Evolutionary conservation across 2,113 vertebrate species (phyloP), one percentile per base, ranked within the genome.

Genomic region (Myotis brandtii): DNA sequence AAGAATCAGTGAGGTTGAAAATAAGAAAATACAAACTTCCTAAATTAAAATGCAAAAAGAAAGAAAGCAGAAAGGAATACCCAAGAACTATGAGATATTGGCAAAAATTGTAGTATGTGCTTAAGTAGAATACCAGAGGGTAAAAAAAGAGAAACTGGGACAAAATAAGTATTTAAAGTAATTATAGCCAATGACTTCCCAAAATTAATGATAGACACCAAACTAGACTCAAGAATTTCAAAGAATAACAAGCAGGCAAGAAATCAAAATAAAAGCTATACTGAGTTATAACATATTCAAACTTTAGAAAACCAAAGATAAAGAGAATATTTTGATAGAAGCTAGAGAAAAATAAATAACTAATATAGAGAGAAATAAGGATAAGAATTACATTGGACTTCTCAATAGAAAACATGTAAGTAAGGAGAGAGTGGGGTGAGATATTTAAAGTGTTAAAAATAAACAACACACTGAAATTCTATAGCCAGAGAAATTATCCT

Each of bases 261-360:
- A 93, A 86, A 34, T 11, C 20, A 62, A 95, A 93, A 76, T 46
- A 69, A 85, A 95, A 88, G 32, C 14, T n/a, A 86, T 21, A 59
- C 23, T 43, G 21, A 84, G 27, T 84, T 13, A 91, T 20, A 75
- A 21, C 17, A 64, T 10, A 85, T 75, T 93, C 17, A 69, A 83
- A 67, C 3, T 52, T 40, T 6, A 92, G 37, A 48, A 83, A 92
- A 23, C 13, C 25, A 86, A 82, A 54, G 46, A n/a, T 77, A 84
- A 56, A 79, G 27, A 86, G 25, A 95, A 84, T 21, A 54, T 70
- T 43, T 90, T 70, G 30, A 48, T 91, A 85, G 66, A 46, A 89
- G 7, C 21, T 10, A 62, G 62, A 88, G 27, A 79, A 80, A 86
- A 91, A 82, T 23, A 86, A 37, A 92, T 59, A 32, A 6, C 16